Percentiles rank a stretch among this genome's conserved stretches.
Evolutionary conservation across 2,113 vertebrate species (phyloP).

Genomic region (Clinocottus analis): DNA sequence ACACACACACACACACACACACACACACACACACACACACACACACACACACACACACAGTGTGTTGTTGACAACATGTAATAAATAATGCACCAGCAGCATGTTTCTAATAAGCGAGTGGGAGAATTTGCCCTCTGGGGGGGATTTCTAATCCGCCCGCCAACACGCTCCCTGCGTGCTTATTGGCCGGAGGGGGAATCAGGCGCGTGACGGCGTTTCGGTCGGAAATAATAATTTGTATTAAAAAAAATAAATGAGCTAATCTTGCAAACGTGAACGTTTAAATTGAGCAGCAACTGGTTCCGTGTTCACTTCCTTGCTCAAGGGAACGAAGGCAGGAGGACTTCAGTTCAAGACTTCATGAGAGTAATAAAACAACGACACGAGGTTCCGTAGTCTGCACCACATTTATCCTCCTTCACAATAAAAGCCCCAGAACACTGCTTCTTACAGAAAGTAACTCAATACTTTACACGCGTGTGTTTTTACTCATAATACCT

Average conservation of each 20-base stretch:
- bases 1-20: conserved; percentile 4
- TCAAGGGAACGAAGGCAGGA: neutral
- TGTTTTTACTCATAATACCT: neutral
- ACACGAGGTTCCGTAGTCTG: too few species aligned
- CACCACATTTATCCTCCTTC: too few species aligned
- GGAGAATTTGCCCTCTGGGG: conserved; percentile 8
- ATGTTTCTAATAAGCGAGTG: conserved; percentile 16
- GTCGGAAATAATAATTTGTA: too few species aligned
- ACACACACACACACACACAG: conserved; percentile 9
- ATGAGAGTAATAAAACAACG: too few species aligned
- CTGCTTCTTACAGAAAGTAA: too few species aligned
- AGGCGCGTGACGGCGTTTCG: neutral
- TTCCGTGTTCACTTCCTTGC: neutral
- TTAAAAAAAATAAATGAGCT: too few species aligned
- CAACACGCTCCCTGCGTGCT: neutral
- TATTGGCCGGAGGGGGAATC: neutral
- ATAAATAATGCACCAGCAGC: conserved; percentile 66
- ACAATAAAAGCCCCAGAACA: too few species aligned
- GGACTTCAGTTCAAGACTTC: neutral
- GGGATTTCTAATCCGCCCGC: neutral
- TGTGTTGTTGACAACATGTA: conserved; percentile 25
- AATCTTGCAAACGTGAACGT: neutral
- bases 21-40: neutral
- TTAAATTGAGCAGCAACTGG: neutral
- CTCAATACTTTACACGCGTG: too few species aligned